Percentiles rank a stretch among this genome's conserved stretches.
phyloP scores from a whole-genome alignment of 2,797 vertebrate species.

The Cuculus canorus region DNA sequence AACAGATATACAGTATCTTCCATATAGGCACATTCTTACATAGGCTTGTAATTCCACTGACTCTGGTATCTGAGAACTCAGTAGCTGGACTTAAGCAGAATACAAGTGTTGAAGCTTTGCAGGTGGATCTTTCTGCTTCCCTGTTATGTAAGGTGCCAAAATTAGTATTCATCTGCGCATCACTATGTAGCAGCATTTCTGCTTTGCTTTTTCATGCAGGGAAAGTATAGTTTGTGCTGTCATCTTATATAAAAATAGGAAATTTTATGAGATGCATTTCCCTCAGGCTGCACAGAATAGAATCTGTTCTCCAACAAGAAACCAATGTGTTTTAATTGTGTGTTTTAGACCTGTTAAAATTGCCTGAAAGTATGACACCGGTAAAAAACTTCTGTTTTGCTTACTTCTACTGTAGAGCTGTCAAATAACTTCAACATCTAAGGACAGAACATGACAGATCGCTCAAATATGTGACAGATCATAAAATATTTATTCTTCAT shows the following conservation, averaged over 20 bases:
- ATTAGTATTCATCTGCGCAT: not conserved
- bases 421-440: not conserved
- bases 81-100: not conserved
- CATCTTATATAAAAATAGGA: constrained; percentile 16
- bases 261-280: constrained; percentile 16
- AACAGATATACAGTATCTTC: not conserved
- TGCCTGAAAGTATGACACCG: constrained; percentile 21
- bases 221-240: not conserved
- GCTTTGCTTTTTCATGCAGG: not conserved
- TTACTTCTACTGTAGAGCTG: constrained; percentile 23
- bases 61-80: not conserved
- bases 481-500: constrained; percentile 47
- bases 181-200: not conserved
- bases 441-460: constrained; percentile 25
- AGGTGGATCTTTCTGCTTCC: not conserved
- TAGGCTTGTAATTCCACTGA: not conserved
- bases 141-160: constrained; percentile 12
- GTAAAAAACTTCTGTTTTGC: constrained; percentile 21
- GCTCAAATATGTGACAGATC: constrained; percentile 42
- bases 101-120: not conserved
- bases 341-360: constrained; percentile 28
- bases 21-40: not conserved
- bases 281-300: not conserved
- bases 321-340: constrained; percentile 51
- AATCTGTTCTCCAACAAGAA: constrained; percentile 23